These are phyloP conservation scores for Melitaea cinxia DNA, from an alignment of 1,140 invertebrate species.

Conservation along the genomic window DNA sequence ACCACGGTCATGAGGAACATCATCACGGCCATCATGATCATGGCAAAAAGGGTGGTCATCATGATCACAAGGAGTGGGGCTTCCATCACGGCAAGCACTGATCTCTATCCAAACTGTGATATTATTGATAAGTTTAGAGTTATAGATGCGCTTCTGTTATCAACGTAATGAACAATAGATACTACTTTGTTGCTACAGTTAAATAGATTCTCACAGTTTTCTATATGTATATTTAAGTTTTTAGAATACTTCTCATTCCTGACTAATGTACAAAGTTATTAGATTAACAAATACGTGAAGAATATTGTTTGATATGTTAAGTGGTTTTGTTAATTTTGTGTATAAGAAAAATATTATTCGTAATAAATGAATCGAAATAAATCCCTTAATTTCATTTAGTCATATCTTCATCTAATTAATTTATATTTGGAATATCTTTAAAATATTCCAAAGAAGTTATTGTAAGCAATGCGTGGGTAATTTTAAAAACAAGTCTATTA, in stretches of 20 bases:
- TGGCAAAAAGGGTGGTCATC: constrained; percentile 70
- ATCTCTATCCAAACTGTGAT: constrained; percentile 63
- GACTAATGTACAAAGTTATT: neutral
- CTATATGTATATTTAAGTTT: constrained; percentile 18
- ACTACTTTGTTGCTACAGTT: neutral
- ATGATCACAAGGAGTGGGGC: constrained; percentile 72
- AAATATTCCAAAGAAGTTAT: too few relatives aligned
- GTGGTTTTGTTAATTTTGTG: constrained; percentile 51
- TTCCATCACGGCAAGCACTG: constrained; percentile 75
- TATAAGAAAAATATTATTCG: constrained; percentile 40
- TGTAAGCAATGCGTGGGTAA: too few relatives aligned
- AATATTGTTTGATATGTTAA: constrained; percentile 33
- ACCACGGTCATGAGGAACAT: constrained; percentile 70
- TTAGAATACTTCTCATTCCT: constrained; percentile 12
- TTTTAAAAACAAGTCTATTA: too few relatives aligned
- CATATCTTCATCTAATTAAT: too few relatives aligned
- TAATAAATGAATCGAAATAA: constrained; percentile 23
- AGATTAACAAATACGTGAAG: constrained; percentile 4
- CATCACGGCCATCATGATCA: constrained; percentile 70
- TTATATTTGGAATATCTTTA: too few relatives aligned
- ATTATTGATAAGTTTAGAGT: constrained; percentile 34
- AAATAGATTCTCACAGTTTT: constrained; percentile 22
- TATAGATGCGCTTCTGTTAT: constrained; percentile 10
- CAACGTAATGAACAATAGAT: constrained; percentile 22
- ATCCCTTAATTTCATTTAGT: constrained; percentile 6